phyloP scores from a whole-genome alignment of 1,140 invertebrate species.

The Rhagoletis zephyria region DNA sequence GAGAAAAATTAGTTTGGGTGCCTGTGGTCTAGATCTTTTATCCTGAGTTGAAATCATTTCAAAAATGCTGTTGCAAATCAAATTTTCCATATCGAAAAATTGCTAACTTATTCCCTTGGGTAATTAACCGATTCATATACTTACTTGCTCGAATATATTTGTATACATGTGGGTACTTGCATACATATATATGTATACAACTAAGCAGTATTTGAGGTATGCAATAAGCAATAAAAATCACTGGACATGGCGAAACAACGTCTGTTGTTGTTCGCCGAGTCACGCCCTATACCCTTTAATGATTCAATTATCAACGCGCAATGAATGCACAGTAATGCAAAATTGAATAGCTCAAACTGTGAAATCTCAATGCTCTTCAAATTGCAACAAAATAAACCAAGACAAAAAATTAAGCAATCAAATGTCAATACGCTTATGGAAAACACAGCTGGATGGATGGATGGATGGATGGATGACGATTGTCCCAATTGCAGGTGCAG shows the following conservation, averaged over 20 bases:
- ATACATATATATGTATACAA: neutral
- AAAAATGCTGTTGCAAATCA: too few relatives aligned
- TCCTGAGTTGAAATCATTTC: too few relatives aligned
- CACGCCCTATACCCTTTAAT: constrained; percentile 16
- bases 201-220: neutral
- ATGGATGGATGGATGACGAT: neutral
- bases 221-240: neutral
- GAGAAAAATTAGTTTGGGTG: too few relatives aligned
- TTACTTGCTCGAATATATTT: too few relatives aligned
- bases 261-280: neutral
- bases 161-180: neutral
- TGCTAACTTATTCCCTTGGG: too few relatives aligned
- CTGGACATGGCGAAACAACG: constrained; percentile 15
- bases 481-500: neutral
- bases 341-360: neutral
- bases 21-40: too few relatives aligned
- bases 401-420: constrained; percentile 41
- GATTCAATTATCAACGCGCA: neutral
- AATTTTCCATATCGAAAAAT: too few relatives aligned
- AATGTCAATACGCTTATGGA: constrained; percentile 14
- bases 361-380: neutral
- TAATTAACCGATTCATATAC: too few relatives aligned
- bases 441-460: neutral
- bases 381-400: neutral
- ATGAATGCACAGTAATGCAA: constrained; percentile 6